Conservation (phyloP, 2,797 vertebrate genomes). For the Propithecus deckenii region DNA sequence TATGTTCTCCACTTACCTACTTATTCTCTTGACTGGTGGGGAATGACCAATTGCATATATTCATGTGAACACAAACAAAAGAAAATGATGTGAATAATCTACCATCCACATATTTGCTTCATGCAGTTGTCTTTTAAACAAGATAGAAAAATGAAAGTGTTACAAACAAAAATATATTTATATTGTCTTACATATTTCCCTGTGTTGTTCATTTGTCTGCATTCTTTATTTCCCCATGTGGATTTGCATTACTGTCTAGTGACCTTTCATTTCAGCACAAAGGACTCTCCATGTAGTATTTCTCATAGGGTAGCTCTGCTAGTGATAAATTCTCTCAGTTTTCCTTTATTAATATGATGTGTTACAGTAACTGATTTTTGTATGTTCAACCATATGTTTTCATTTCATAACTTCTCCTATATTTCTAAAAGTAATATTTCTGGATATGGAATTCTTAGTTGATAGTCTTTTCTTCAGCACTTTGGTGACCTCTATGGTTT, state of each 20-base stretch:
- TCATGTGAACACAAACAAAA: not conserved
- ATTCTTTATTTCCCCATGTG: not conserved
- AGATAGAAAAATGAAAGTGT: not conserved
- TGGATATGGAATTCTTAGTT: not conserved
- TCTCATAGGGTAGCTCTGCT: not conserved
- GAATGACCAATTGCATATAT: not conserved
- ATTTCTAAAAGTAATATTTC: not conserved
- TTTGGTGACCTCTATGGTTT: not conserved
- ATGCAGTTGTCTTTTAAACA: not conserved
- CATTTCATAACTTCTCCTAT: not conserved
- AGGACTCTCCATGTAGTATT: not conserved
- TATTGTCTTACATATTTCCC: not conserved
- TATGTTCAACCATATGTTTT: not conserved
- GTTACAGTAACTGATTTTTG: not conserved
- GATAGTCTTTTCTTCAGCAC: not conserved
- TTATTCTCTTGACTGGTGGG: not conserved
- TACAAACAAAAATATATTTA: not conserved
- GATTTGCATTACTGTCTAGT: no score
- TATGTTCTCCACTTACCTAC: not conserved
- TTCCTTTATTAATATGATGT: not conserved
- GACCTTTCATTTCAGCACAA: not conserved
- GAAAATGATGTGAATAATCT: not conserved
- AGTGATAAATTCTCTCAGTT: not conserved
- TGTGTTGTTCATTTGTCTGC: not conserved
- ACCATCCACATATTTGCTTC: not conserved